Percentiles rank a stretch among this genome's conserved stretches.
Conservation (phyloP, 2,797 vertebrate genomes). For the Rhyacichthys aspro region DNA sequence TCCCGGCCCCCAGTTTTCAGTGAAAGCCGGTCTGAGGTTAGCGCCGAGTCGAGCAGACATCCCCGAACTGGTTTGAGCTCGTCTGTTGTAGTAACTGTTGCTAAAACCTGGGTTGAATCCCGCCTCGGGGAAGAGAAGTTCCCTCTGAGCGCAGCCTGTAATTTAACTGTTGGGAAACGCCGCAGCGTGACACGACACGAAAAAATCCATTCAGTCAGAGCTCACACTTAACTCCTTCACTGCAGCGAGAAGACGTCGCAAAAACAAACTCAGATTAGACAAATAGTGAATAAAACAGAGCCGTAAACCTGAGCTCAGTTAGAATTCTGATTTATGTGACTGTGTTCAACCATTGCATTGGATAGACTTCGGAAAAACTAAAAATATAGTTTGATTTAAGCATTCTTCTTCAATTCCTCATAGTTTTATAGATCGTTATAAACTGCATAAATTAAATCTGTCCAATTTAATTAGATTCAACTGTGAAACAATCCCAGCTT, state of each 20-base stretch:
- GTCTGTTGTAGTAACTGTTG: conserved; percentile 83
- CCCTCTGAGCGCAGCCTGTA: conserved; percentile 74
- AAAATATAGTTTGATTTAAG: too few relatives aligned
- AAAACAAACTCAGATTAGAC: not conserved
- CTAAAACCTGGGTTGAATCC: conserved; percentile 80
- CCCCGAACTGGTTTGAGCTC: conserved; percentile 64
- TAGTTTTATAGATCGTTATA: too few relatives aligned
- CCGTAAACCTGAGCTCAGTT: too few relatives aligned
- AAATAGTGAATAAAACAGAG: not conserved
- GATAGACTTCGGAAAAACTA: too few relatives aligned
- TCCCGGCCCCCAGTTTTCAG: conserved; percentile 45
- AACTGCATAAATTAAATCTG: too few relatives aligned
- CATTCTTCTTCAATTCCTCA: too few relatives aligned
- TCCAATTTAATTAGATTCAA: too few relatives aligned
- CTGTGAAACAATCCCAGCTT: too few relatives aligned
- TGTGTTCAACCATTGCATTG: too few relatives aligned
- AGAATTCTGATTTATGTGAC: too few relatives aligned
- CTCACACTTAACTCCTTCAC: conserved; percentile 61
- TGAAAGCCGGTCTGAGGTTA: conserved; percentile 65
- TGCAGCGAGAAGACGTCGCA: conserved; percentile 12
- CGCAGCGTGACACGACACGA: conserved; percentile 79
- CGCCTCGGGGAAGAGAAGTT: conserved; percentile 76
- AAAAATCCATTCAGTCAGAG: conserved; percentile 54
- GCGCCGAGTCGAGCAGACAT: conserved; percentile 67
- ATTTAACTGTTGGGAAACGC: conserved; percentile 78